These are phyloP conservation scores for Bellardia pandia DNA, from an alignment of 2,888 invertebrate genomes.

Conservation along the genomic window DNA sequence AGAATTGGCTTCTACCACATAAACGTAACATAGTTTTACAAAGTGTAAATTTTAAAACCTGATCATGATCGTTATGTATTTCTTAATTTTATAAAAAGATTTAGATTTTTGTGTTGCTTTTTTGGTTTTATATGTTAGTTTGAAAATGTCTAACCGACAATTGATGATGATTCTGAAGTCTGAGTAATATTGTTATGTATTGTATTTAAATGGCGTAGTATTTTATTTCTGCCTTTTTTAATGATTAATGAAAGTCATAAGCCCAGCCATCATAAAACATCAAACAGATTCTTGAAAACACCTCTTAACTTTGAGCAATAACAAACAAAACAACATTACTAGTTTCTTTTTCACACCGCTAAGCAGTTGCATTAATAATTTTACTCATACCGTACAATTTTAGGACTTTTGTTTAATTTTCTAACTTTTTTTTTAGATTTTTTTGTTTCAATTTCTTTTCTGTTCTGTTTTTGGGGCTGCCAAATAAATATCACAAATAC, in stretches of 20 bases:
- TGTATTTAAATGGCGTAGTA: not conserved
- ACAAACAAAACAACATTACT: slow-evolving; percentile 35
- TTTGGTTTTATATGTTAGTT: not conserved
- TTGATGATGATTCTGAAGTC: not conserved
- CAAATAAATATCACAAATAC: slow-evolving; percentile 33
- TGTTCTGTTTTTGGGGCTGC: slow-evolving; percentile 36
- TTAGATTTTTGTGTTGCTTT: not conserved
- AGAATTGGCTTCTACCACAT: no score
- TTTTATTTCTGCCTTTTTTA: slow-evolving; percentile 2
- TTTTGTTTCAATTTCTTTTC: not conserved
- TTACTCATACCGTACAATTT: slow-evolving; percentile 33
- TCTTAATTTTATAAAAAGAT: not conserved
- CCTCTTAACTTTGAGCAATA: not conserved
- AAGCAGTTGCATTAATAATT: slow-evolving; percentile 33
- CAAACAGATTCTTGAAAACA: slow-evolving; percentile 9
- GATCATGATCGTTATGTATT: not conserved
- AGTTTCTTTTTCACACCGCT: slow-evolving; percentile 55
- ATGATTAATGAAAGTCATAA: slow-evolving; percentile 49
- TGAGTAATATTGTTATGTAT: not conserved
- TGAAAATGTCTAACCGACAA: not conserved
- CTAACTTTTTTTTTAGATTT: not conserved
- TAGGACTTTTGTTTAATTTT: slow-evolving; percentile 17
- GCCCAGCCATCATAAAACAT: slow-evolving; percentile 33
- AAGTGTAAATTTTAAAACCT: not conserved
- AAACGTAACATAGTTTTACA: not conserved